Conservation (phyloP, 2,113 vertebrate genomes). For the Genyomyrus donnyi region DNA sequence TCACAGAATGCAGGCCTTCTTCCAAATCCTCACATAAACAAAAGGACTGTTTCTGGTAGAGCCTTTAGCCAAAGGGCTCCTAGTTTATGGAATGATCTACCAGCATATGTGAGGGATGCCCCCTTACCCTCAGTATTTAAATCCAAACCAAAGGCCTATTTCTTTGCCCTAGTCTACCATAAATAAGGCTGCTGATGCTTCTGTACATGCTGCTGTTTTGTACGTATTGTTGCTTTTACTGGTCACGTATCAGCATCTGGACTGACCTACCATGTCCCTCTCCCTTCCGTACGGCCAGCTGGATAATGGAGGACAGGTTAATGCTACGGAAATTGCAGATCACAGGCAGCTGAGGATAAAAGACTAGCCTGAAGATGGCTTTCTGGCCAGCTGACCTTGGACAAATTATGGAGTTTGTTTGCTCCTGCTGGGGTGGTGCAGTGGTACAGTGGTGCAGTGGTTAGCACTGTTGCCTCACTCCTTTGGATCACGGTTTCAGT, state of each 20-base stretch:
- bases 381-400: neutral
- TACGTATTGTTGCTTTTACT: neutral
- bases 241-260: neutral
- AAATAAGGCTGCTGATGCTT: neutral
- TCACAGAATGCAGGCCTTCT: neutral
- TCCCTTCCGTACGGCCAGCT: neutral
- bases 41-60: neutral
- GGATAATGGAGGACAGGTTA: neutral
- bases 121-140: neutral
- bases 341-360: neutral
- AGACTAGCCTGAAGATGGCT: neutral
- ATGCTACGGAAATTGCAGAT: neutral
- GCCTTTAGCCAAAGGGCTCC: neutral
- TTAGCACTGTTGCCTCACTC: neutral
- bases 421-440: too few relatives aligned
- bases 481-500: neutral
- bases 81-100: neutral
- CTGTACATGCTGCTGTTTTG: neutral
- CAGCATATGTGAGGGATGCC: neutral
- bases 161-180: neutral
- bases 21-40: neutral
- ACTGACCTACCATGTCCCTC: neutral
- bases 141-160: neutral
- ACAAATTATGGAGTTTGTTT: neutral
- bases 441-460: neutral